Conservation (phyloP, 2,113 vertebrate genomes). For the Regulus satrapa region DNA sequence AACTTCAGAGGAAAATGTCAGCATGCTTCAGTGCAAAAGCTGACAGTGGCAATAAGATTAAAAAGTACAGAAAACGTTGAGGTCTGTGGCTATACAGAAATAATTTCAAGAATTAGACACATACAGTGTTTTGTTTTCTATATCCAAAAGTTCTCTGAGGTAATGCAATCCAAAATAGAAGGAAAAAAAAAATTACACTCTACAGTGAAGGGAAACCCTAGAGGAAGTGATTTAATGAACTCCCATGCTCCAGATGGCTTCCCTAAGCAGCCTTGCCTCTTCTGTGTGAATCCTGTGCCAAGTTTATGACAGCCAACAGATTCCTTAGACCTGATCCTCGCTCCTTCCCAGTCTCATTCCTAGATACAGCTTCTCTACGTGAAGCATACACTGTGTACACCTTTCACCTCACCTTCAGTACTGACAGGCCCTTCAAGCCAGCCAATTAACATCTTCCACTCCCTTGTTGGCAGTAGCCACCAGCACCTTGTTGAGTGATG, state of each 20-base stretch:
- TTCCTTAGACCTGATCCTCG: background rate
- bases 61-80: background rate
- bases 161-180: background rate
- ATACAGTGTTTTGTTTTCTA: background rate
- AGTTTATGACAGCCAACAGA: accelerated
- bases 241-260: accelerated
- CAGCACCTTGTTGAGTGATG: background rate
- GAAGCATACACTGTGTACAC: accelerated
- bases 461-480: background rate
- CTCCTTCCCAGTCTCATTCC: background rate
- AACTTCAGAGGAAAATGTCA: background rate
- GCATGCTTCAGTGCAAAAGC: accelerated
- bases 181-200: accelerated
- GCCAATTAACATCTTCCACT: background rate
- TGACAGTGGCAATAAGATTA: background rate
- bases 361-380: background rate
- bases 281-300: background rate
- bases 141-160: too few species aligned
- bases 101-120: background rate
- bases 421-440: background rate
- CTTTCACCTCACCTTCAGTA: background rate
- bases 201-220: background rate
- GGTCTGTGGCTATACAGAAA: background rate
- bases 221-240: background rate
- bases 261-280: background rate